A percentile compares a stretch with the other conserved stretches of the same genome.
These are phyloP conservation scores for Ptilonorhynchus violaceus DNA, from an alignment of 2,113 vertebrate species.

Conservation along the genomic window DNA sequence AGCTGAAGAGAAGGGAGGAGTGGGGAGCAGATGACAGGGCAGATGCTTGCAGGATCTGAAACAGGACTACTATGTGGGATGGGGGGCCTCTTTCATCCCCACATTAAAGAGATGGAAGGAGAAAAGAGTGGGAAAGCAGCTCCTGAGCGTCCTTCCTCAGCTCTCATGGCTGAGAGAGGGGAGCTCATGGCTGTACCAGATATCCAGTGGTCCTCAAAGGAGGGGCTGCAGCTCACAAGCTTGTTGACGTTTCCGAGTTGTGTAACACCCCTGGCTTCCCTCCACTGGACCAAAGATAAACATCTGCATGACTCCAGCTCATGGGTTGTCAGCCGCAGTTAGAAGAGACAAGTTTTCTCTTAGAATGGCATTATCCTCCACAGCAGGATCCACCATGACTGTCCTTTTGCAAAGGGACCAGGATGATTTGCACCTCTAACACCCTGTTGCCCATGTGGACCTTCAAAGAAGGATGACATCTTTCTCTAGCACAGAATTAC, in stretches of 20 bases:
- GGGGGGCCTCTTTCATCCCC: background rate
- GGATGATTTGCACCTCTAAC: background rate
- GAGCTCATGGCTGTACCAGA: background rate
- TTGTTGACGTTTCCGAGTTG: background rate
- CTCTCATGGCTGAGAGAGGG: background rate
- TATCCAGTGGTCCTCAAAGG: background rate
- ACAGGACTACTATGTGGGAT: background rate
- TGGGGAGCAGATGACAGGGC: accelerated
- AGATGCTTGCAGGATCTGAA: background rate
- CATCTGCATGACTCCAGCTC: background rate
- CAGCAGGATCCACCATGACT: background rate
- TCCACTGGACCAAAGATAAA: background rate
- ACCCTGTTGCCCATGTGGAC: background rate
- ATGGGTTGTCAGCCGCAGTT: background rate
- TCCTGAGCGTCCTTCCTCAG: background rate
- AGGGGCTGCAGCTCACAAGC: background rate
- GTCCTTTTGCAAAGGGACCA: background rate
- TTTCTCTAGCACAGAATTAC: background rate
- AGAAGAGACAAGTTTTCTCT: background rate
- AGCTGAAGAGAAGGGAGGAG: background rate
- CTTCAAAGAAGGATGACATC: background rate
- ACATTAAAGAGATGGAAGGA: background rate
- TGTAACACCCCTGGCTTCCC: background rate
- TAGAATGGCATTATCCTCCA: background rate
- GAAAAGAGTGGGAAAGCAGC: background rate